These are phyloP conservation scores for Odobenus rosmarus DNA, from an alignment of 2,113 vertebrate species.

Conservation along the genomic window DNA sequence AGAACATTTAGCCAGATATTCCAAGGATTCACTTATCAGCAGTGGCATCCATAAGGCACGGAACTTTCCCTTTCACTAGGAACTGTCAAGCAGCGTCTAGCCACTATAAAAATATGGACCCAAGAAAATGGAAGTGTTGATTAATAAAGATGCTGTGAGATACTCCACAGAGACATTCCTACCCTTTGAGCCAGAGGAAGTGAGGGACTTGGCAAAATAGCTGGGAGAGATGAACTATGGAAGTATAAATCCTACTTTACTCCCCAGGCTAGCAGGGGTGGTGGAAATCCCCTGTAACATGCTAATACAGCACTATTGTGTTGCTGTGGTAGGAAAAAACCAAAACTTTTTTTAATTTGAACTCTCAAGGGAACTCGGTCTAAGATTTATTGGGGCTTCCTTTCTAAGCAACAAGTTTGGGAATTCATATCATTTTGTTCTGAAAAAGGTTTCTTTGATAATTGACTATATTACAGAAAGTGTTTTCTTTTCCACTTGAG, in stretches of 20 bases:
- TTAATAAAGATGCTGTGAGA: not conserved
- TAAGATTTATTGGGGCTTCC: not conserved
- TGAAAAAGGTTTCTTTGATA: not conserved
- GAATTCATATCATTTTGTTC: slow-evolving; percentile 37
- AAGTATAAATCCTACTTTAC: slow-evolving; percentile 9
- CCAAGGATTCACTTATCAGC: not conserved
- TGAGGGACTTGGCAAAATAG: slow-evolving; percentile 52
- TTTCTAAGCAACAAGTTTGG: slow-evolving; percentile 1
- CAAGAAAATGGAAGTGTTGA: slow-evolving; percentile 38
- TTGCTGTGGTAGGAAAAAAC: not conserved
- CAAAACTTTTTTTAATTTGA: slow-evolving; percentile 4
- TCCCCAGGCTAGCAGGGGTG: not conserved
- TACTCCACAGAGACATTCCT: slow-evolving; percentile 2
- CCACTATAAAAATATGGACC: not conserved
- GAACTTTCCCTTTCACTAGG: not conserved
- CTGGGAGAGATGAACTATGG: slow-evolving; percentile 32
- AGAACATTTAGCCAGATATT: not conserved
- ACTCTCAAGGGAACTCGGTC: not conserved
- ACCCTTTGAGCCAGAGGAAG: slow-evolving; percentile 30
- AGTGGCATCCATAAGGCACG: not conserved
- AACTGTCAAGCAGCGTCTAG: slow-evolving; percentile 10
- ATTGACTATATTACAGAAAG: not conserved
- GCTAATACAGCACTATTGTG: not conserved
- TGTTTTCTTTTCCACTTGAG: not conserved
- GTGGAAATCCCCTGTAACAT: not conserved